These are phyloP conservation scores for Gasteruption jaculator DNA, from an alignment of 2,888 invertebrate species.

Conservation along the genomic window DNA sequence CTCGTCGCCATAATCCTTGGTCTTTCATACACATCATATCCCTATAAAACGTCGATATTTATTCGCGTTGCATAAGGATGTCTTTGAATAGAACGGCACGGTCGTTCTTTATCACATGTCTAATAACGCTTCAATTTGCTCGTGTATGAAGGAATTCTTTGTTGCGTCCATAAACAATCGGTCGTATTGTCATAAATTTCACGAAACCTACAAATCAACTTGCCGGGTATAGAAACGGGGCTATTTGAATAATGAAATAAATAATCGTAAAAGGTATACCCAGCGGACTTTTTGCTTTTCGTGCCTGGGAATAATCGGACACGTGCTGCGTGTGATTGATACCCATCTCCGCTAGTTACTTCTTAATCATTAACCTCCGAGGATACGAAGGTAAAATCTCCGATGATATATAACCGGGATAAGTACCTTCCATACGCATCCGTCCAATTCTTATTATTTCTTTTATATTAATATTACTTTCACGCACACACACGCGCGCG, in stretches of 20 bases:
- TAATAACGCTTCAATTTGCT: too few species aligned
- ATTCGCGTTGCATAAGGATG: constrained; percentile 38
- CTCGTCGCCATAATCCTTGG: constrained; percentile 35
- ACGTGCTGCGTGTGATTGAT: constrained; percentile 38
- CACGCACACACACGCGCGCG: background rate
- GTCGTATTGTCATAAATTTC: too few species aligned
- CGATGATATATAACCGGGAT: constrained; percentile 16
- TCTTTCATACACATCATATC: constrained; percentile 33
- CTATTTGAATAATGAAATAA: constrained; percentile 3
- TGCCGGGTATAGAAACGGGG: too few species aligned
- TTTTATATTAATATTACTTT: too few species aligned
- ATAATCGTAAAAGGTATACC: constrained; percentile 16
- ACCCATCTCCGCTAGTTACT: constrained; percentile 32
- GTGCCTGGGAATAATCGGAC: constrained; percentile 23
- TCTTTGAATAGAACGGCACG: too few species aligned
- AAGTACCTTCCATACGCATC: too few species aligned
- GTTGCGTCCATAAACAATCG: too few species aligned
- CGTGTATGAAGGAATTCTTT: too few species aligned
- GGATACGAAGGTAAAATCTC: constrained; percentile 19
- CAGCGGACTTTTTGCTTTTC: constrained; percentile 10
- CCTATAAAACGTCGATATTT: constrained; percentile 38
- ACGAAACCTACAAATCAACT: too few species aligned
- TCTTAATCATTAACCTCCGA: constrained; percentile 36
- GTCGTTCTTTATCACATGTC: too few species aligned
- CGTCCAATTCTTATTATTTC: too few species aligned